Evolutionary conservation across 2,797 vertebrate species (phyloP), one percentile per base, ranked within the genome.

Genomic region (Acipenser oxyrinchus): DNA sequence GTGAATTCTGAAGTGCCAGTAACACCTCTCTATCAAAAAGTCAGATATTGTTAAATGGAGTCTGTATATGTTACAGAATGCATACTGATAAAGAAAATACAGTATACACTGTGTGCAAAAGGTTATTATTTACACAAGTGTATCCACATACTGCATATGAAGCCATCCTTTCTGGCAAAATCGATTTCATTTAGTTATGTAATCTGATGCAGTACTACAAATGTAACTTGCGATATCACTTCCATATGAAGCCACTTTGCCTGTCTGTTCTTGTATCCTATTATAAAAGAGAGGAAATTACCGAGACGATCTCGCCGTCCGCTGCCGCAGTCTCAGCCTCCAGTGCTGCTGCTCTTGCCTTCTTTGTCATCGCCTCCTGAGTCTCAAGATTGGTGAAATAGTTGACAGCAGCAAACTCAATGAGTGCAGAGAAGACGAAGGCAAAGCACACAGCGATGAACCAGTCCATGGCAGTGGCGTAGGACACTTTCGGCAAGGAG

Each of bases 391-490:
- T 97, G 84, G 94, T 97, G 79, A 97, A 97, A 84, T 97, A 98
- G 86, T 98, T 97, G 84, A 98, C 95, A 62, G 95, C 93, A 9
- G 95, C 95, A 51, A 97, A 98, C 83, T 97, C 96, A 61, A 97
- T 97, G 18, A 98, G 93, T 51, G 95, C 93, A 0, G 95, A 96
- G 83, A 97, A 97, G 79, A 96, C 95, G 7, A 97, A 98, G 74
- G 94, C 94, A 71, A 95, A 98, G 84, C 95, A 97, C 51, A 98
- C 95, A 0, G 95, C 95, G 15, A 98, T 97, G 83, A 97, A 98
- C 95, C 95, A 97, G 67, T 98, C 95, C 95, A 97, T 97, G 76
- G 94, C 95, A 0, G 95, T 97, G 50, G 94, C 94, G 0, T 98
- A 98, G 7, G 95, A 96, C 68, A 98, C 94, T 79, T 97, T 98